phyloP scores from a whole-genome alignment of 2,113 vertebrate species.

The Alethe castanea region DNA sequence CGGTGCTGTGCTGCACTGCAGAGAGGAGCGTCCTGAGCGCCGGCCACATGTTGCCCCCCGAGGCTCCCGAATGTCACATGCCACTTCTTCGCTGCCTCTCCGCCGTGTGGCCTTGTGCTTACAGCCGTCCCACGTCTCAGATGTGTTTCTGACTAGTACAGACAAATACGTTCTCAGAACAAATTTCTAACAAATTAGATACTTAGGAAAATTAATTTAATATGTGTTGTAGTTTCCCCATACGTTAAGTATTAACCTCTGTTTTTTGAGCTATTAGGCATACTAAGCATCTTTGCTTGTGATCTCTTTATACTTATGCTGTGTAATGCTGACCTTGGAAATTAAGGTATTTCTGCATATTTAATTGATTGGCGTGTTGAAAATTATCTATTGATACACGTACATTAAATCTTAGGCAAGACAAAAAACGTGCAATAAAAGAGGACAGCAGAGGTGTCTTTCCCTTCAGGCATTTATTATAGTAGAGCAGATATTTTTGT shows the following conservation, averaged over 20 bases:
- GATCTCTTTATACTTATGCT: background rate
- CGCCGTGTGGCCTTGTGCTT: background rate
- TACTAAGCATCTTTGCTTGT: background rate
- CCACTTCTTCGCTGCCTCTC: background rate
- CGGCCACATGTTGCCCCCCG: conserved; percentile 43
- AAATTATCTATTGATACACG: background rate
- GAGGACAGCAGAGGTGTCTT: background rate
- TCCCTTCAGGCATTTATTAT: background rate
- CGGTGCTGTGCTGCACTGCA: conserved; percentile 11
- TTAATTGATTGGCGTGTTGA: background rate
- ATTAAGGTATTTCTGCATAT: background rate
- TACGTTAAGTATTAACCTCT: background rate
- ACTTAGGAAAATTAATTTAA: background rate
- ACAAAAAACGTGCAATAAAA: background rate
- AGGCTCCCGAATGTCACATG: conserved; percentile 41
- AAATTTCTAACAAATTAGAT: background rate
- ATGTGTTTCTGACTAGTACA: background rate
- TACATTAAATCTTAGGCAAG: background rate
- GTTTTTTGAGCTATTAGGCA: background rate
- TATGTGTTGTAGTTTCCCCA: background rate
- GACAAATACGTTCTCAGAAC: background rate
- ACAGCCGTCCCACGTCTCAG: background rate
- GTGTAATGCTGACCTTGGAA: conserved; percentile 15
- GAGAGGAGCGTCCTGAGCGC: conserved; percentile 12
- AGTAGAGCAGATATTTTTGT: background rate